Conservation (phyloP, 2,113 vertebrate genomes). For the Ornithorhynchus anatinus region DNA sequence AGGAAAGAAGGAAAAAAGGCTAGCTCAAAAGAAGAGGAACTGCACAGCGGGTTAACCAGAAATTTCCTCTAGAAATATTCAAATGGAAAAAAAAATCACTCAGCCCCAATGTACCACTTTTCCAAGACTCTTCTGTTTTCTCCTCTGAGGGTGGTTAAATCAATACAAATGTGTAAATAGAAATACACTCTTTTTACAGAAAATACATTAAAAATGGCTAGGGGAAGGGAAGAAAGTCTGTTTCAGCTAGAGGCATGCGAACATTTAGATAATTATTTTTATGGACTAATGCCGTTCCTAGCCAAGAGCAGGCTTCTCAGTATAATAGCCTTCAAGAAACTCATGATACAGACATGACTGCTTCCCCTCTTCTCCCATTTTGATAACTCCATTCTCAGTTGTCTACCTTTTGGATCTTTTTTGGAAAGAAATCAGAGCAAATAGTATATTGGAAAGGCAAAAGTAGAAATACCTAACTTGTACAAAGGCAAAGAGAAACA, state of each 20-base stretch:
- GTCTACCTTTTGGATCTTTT: neutral
- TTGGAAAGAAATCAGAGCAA: neutral
- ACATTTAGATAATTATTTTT: slow-evolving; percentile 17
- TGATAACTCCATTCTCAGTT: neutral
- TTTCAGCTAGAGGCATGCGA: neutral
- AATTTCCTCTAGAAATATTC: neutral
- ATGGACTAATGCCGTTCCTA: neutral
- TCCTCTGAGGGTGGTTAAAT: neutral
- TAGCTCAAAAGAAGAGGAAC: neutral
- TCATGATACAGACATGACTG: neutral
- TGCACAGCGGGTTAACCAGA: too few species aligned
- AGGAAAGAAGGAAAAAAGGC: neutral
- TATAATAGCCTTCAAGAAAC: neutral
- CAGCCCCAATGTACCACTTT: neutral
- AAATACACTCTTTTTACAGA: neutral
- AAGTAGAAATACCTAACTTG: neutral
- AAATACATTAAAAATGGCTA: slow-evolving; percentile 7
- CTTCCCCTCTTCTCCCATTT: neutral
- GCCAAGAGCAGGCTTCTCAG: neutral
- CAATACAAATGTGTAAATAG: neutral
- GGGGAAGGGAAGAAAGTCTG: too few species aligned
- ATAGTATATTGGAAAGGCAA: neutral
- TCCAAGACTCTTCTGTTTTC: neutral
- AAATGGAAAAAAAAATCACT: neutral
- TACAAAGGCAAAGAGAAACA: neutral